These are phyloP conservation scores for Hyperoodon ampullatus DNA, from an alignment of 2,113 vertebrate species.

Conservation along the genomic window DNA sequence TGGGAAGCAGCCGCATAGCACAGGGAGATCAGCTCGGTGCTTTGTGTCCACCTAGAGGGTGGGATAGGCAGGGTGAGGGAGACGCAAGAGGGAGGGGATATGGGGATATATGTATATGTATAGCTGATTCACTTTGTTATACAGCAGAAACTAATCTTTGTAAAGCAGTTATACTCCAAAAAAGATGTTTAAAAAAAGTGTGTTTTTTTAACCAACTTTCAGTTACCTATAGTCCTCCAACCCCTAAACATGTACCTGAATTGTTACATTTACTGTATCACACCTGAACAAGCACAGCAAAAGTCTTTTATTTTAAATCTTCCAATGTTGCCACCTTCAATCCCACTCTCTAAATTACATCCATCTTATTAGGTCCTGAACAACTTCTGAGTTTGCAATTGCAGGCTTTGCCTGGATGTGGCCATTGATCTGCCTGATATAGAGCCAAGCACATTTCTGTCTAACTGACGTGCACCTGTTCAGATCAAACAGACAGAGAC, in stretches of 20 bases:
- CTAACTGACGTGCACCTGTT: background rate
- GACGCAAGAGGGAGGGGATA: no score
- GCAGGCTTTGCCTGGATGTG: background rate
- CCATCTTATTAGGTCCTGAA: background rate
- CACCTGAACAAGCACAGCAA: background rate
- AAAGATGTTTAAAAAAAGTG: no score
- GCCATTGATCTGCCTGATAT: background rate
- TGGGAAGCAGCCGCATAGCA: no score
- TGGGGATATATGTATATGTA: no score
- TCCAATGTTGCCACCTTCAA: background rate
- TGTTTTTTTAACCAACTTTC: background rate
- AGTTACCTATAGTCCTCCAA: background rate
- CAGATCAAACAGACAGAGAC: background rate
- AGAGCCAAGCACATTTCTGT: background rate
- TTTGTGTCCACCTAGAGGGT: no score
- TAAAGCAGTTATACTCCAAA: no score
- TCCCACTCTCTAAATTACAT: background rate
- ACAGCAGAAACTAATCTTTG: no score
- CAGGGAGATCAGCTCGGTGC: no score
- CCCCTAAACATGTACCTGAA: background rate
- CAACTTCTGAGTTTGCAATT: background rate
- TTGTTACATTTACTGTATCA: background rate
- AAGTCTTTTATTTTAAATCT: background rate
- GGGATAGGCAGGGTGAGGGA: no score
- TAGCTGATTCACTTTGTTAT: no score